Conservation (phyloP, 2,888 invertebrate genomes). For the Argyresthia goedartella region DNA sequence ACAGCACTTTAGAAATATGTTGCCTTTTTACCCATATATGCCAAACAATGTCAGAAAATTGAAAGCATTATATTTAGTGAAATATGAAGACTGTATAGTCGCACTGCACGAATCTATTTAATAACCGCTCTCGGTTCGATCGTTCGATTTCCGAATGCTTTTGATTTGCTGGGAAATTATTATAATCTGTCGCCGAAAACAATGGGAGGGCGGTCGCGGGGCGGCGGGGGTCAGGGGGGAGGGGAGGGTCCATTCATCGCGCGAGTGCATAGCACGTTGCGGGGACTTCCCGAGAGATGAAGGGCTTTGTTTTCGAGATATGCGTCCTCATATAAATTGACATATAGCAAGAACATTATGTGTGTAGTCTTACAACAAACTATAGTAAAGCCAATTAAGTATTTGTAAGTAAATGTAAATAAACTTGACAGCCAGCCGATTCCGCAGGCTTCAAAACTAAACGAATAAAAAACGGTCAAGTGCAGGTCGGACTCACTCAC, state of each 20-base stretch:
- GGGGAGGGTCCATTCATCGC: conserved; percentile 23
- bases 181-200: conserved; percentile 54
- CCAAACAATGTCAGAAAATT: neutral
- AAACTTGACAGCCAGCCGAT: no score
- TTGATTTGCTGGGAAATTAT: conserved; percentile 66
- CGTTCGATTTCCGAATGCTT: conserved; percentile 61
- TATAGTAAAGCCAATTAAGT: no score
- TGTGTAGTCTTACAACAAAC: no score
- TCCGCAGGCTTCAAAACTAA: no score
- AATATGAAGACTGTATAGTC: conserved; percentile 8
- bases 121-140: conserved; percentile 48
- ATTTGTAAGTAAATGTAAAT: no score
- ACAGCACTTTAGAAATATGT: no score
- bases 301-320: no score
- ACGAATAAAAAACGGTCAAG: no score
- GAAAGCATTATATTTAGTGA: neutral
- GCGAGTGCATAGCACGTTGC: neutral
- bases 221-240: conserved; percentile 18
- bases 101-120: conserved; percentile 40
- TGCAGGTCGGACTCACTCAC: no score
- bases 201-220: conserved; percentile 46
- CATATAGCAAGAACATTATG: no score
- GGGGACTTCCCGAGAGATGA: neutral
- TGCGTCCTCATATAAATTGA: no score
- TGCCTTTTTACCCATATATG: neutral